Conservation (phyloP, 2,797 vertebrate genomes). For the Trachops cirrhosus region DNA sequence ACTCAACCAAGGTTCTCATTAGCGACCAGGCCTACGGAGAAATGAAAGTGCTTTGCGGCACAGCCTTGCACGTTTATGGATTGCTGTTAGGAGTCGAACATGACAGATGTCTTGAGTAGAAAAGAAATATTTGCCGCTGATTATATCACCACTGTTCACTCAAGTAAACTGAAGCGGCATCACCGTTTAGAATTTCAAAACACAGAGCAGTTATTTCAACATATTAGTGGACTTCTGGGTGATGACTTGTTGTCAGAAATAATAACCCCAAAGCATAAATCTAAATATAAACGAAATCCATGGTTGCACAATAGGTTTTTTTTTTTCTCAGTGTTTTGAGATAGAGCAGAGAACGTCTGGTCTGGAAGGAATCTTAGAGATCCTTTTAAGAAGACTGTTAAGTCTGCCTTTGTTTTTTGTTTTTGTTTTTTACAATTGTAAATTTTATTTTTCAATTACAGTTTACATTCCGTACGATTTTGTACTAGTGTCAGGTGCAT, state of each 20-base stretch:
- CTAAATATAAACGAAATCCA: background rate
- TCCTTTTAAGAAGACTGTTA: background rate
- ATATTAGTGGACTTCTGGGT: background rate
- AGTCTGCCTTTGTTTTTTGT: background rate
- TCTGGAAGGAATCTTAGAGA: background rate
- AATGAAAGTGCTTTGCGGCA: slow-evolving; percentile 21
- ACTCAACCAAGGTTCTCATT: slow-evolving; percentile 58
- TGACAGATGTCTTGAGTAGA: slow-evolving; percentile 71
- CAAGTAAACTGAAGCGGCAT: slow-evolving; percentile 42
- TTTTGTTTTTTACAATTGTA: background rate
- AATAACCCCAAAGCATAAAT: slow-evolving; percentile 50
- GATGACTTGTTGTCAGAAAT: slow-evolving; percentile 52
- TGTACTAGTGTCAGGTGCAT: background rate
- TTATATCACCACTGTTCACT: slow-evolving; percentile 64
- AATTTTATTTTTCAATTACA: background rate
- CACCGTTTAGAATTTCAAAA: slow-evolving; percentile 61
- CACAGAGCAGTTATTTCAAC: slow-evolving; percentile 46
- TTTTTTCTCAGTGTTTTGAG: slow-evolving; percentile 15
- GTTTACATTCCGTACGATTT: background rate
- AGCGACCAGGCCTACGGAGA: slow-evolving; percentile 27
- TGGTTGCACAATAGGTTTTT: accelerated
- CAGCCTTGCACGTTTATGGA: slow-evolving; percentile 44
- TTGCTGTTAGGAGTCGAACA: slow-evolving; percentile 60
- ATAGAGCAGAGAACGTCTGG: background rate
- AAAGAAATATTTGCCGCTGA: slow-evolving; percentile 71